Base-by-base conservation (phyloP, 2,797 vertebrate species). In the Platyrinchus mystaceus region DNA sequence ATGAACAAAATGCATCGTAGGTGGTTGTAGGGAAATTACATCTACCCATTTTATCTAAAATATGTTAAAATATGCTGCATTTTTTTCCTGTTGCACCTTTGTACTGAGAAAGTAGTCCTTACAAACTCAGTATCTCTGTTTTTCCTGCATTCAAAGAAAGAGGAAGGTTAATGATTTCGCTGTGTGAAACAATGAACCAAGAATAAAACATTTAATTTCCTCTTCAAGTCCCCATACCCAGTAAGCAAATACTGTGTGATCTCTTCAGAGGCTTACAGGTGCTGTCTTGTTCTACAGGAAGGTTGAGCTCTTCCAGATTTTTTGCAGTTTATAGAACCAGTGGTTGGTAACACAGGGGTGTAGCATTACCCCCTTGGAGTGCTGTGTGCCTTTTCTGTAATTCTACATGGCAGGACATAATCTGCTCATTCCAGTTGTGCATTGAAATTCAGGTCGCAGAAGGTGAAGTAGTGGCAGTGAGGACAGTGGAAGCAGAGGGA, bases 341-440 rank as follows among this genome's bases (percentile, higher is more conserved):
- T 36, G 11, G 41, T 34, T 67, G 53, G 47, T 87, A 52, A 16
- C 21, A 4, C 1, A 7, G n/a, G 16, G 4, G 6, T 47, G 3
- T 66, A 36, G 43, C 46, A 37, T 32, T 78, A 36, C 12, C 23
- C 3, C 16, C 23, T 10, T 15, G 27, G 30, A 47, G 24, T 14
- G 37, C 41, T 21, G 12, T 0, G 4, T 20, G 13, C 26, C n/a
- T 68, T 56, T 71, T n/a, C 64, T 64, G 26, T n/a, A 13, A 32
- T 36, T 44, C 14, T 17, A 0, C 0, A 0, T 73, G 41, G 58
- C 22, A 13, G 0, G 1, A 37, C 62, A 3, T 56, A 26, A 3
- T 47, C 55, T 53, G 46, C 49, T 88, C 3, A 0, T 21, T 44
- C 36, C 37, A 28, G 20, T 3, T 53, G 34, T 21, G 28, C 10